These are phyloP conservation scores for Poecilus cupreus DNA, from an alignment of 2,888 invertebrate genomes.

Conservation along the genomic window DNA sequence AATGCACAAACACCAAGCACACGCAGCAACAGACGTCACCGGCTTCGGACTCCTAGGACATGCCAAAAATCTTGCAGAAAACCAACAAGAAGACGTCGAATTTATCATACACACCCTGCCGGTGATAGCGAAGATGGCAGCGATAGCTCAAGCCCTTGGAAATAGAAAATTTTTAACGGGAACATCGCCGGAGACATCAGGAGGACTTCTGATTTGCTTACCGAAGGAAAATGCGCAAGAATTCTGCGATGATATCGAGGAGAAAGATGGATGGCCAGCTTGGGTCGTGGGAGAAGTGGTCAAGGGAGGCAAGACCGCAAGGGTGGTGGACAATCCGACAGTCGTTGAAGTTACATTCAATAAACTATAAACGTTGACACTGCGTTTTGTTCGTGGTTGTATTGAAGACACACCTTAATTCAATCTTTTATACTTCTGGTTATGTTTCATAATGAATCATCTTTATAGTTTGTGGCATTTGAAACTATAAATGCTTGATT, in stretches of 20 bases:
- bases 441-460: too few species aligned
- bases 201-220: constrained; percentile 77
- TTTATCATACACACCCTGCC: constrained; percentile 88
- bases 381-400: too few species aligned
- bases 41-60: constrained; percentile 90
- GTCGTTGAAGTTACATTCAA: constrained; percentile 76
- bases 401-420: too few species aligned
- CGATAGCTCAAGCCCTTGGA: constrained; percentile 83
- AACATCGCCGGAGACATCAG: constrained; percentile 85
- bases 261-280: constrained; percentile 79
- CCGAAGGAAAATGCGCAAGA: constrained; percentile 78
- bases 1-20: constrained; percentile 90
- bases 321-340: constrained; percentile 79
- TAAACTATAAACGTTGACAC: constrained; percentile 7
- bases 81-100: constrained; percentile 83
- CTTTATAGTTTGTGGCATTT: too few species aligned
- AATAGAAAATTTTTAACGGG: constrained; percentile 84
- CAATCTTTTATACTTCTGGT: too few species aligned
- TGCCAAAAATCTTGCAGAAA: constrained; percentile 85
- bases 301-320: constrained; percentile 78
- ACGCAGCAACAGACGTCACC: constrained; percentile 89
- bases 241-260: constrained; percentile 82
- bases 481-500: too few species aligned
- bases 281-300: constrained; percentile 84
- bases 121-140: constrained; percentile 85